Evolutionary conservation across 2,113 vertebrate species (phyloP).

Genomic region (Thermophis baileyi): DNA sequence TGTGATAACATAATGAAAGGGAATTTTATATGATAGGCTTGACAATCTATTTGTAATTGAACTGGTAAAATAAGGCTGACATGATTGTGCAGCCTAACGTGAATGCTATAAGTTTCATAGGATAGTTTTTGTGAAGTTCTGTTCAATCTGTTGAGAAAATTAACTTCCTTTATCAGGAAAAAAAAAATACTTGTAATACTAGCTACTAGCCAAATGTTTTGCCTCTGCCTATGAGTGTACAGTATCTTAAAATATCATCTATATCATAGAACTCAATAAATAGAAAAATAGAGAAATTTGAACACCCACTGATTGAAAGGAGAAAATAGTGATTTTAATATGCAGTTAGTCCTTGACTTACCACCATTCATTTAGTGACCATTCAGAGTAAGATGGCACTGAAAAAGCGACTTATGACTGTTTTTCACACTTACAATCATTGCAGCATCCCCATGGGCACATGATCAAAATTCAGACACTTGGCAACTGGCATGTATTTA

Average conservation of each 20-base stretch:
- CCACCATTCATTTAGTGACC: background rate
- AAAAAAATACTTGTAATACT: background rate
- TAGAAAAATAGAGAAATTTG: constrained; percentile 6
- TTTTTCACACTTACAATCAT: background rate
- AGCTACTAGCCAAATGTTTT: background rate
- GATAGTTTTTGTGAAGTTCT: background rate
- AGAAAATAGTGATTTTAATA: background rate
- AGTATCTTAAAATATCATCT: background rate
- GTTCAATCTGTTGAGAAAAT: background rate
- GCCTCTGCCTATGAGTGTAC: background rate
- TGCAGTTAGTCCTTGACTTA: background rate
- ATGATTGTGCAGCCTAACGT: background rate
- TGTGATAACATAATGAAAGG: background rate
- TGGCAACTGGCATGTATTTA: background rate
- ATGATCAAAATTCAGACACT: background rate
- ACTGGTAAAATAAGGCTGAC: background rate
- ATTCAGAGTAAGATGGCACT: background rate
- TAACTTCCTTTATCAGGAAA: background rate
- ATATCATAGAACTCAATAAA: background rate
- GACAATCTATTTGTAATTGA: background rate
- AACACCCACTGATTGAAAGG: background rate
- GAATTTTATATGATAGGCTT: background rate
- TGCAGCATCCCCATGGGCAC: background rate
- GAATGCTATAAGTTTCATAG: background rate
- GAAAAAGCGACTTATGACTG: background rate